Conservation (phyloP, 1,140 invertebrate species). For the Euwallacea similis region DNA sequence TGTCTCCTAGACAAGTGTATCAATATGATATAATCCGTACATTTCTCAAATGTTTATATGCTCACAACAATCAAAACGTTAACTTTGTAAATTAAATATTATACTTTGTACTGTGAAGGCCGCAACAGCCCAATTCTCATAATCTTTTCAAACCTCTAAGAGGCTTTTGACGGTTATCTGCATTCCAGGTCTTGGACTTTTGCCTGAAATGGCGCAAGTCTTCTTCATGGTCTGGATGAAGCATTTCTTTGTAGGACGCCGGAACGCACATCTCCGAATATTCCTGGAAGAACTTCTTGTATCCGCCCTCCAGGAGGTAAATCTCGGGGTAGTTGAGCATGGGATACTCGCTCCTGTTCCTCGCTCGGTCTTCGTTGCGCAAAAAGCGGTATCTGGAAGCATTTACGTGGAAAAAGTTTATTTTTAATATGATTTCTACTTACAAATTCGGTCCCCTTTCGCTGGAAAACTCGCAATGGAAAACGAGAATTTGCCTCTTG, state of each 20-base stretch:
- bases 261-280: constrained; percentile 77
- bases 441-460: constrained; percentile 80
- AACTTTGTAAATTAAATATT: too few species aligned
- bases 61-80: too few species aligned
- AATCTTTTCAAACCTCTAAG: constrained; percentile 37
- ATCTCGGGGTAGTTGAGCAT: constrained; percentile 89
- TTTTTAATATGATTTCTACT: constrained; percentile 33
- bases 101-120: constrained; percentile 33
- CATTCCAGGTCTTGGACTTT: constrained; percentile 76
- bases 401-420: constrained; percentile 4
- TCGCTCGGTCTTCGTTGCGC: constrained; percentile 77
- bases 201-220: constrained; percentile 74
- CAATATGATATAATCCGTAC: constrained; percentile 18
- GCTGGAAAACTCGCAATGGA: constrained; percentile 98
- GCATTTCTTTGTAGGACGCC: constrained; percentile 75
- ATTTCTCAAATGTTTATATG: not conserved
- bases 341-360: constrained; percentile 86
- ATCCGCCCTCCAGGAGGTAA: constrained; percentile 93
- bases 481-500: constrained; percentile 82
- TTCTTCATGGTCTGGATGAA: constrained; percentile 70
- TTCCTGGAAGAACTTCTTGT: constrained; percentile 83
- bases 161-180: constrained; percentile 42
- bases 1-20: not conserved
- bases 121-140: constrained; percentile 10
- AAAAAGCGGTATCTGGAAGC: constrained; percentile 77